Conservation (phyloP, 2,113 vertebrate species). For the Brachirus orientalis region DNA sequence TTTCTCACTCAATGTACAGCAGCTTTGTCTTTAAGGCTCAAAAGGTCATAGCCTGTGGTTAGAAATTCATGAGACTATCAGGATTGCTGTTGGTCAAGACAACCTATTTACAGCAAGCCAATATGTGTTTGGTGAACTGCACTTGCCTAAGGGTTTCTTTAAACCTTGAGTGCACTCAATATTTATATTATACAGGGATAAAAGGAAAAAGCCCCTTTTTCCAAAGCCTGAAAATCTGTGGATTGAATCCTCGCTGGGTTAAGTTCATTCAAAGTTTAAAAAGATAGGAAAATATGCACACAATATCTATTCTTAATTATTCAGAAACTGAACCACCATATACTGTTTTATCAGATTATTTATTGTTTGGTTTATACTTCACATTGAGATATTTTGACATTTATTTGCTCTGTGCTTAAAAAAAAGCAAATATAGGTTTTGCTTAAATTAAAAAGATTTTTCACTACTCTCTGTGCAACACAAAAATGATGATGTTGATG, state of each 20-base stretch:
- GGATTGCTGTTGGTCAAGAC: conserved; percentile 44
- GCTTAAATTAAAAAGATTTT: too few relatives aligned
- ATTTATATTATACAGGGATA: conserved; percentile 27
- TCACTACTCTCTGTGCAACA: too few relatives aligned
- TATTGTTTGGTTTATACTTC: conserved; percentile 4
- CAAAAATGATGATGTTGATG: too few relatives aligned
- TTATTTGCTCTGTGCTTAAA: background rate
- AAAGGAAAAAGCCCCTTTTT: background rate
- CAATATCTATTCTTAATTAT: conserved; percentile 28
- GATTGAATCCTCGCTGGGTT: background rate
- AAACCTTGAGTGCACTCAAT: conserved; percentile 12
- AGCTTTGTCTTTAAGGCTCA: conserved; percentile 26
- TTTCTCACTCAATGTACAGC: conserved; percentile 10
- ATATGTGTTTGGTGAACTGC: conserved; percentile 24
- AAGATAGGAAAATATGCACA: background rate
- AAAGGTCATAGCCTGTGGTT: conserved; percentile 43
- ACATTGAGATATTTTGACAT: background rate
- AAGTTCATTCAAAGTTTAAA: conserved; percentile 11
- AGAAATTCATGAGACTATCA: conserved; percentile 58
- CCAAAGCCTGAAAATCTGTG: conserved; percentile 8
- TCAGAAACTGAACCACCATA: background rate
- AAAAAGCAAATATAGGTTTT: background rate
- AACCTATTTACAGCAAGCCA: conserved; percentile 35
- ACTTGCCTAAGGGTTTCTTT: conserved; percentile 22
- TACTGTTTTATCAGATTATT: conserved; percentile 8